Evolutionary conservation across 2,888 invertebrate species (phyloP).

Genomic region (Punctoribates punctum): DNA sequence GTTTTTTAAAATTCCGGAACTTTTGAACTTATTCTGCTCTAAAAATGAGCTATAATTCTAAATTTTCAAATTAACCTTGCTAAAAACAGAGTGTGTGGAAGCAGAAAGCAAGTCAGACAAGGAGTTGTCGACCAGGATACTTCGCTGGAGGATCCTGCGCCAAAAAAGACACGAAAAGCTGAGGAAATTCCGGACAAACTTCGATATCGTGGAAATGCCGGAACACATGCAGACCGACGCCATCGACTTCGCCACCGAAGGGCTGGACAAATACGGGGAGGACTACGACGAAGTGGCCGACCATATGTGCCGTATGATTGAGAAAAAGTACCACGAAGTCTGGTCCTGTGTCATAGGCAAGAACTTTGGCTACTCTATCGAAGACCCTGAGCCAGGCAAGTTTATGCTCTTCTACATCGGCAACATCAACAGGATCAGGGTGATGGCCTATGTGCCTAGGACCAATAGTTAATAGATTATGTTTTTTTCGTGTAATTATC

Average conservation of each 20-base stretch:
- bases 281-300: conserved; percentile 38
- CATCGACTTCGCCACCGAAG: conserved; percentile 35
- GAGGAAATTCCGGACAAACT: conserved; percentile 34
- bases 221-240: conserved; percentile 42
- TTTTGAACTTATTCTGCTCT: no score
- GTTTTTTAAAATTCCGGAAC: no score
- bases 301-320: conserved; percentile 38
- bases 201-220: conserved; percentile 42
- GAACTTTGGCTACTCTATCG: conserved; percentile 36
- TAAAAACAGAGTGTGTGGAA: no score
- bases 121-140: neutral
- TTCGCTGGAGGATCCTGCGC: neutral
- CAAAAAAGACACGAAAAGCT: conserved; percentile 27
- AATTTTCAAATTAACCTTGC: no score
- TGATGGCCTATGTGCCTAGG: conserved; percentile 39
- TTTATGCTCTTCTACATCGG: conserved; percentile 42
- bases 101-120: neutral
- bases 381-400: conserved; percentile 37
- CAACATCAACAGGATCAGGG: conserved; percentile 28
- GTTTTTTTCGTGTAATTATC: neutral
- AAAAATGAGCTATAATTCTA: no score
- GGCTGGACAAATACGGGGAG: conserved; percentile 16
- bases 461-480: neutral
- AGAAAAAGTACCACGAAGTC: conserved; percentile 39
- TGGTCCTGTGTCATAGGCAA: conserved; percentile 39